phyloP scores from a whole-genome alignment of 30 jellyfish, hydroid and myxozoan species.

The Catostylus mosaicus region DNA sequence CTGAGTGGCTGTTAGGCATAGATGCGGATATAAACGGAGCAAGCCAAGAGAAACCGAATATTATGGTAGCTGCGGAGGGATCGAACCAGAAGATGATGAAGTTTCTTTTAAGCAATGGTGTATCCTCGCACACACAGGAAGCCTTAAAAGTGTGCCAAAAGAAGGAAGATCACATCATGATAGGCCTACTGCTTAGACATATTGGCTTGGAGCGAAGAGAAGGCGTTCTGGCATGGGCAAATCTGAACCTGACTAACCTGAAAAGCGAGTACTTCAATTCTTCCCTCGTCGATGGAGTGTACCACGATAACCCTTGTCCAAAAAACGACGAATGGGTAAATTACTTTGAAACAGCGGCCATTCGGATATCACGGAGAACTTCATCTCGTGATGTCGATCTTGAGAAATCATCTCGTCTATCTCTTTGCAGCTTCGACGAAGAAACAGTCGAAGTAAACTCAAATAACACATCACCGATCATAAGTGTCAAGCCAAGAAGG shows the following conservation, averaged over 20 bases:
- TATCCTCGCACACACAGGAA: slow-evolving; percentile 54
- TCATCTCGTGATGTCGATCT: slow-evolving; percentile 20
- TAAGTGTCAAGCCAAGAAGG: background rate
- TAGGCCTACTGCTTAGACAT: slow-evolving; percentile 73
- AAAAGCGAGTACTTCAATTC: slow-evolving; percentile 54
- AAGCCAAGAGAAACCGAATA: slow-evolving; percentile 43
- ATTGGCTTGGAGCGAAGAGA: slow-evolving; percentile 82
- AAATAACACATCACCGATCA: background rate
- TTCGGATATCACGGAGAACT: slow-evolving; percentile 17
- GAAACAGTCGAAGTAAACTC: slow-evolving; percentile 8
- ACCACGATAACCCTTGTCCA: background rate
- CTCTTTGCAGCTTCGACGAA: slow-evolving; percentile 6
- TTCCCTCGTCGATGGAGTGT: slow-evolving; percentile 26
- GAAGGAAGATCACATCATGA: slow-evolving; percentile 34
- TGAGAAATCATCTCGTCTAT: background rate
- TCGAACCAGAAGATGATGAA: slow-evolving; percentile 52
- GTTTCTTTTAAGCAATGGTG: slow-evolving; percentile 56
- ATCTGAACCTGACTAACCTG: slow-evolving; percentile 59
- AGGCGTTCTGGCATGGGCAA: slow-evolving; percentile 89
- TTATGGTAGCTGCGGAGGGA: slow-evolving; percentile 66
- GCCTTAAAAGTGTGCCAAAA: slow-evolving; percentile 64
- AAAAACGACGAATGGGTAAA: slow-evolving; percentile 36
- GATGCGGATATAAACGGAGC: slow-evolving; percentile 90
- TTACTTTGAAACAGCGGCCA: slow-evolving; percentile 60
- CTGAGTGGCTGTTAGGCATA: slow-evolving; percentile 64